These are phyloP conservation scores for Sebastes hopkinsi DNA, from an alignment of 2,797 vertebrate genomes.

Conservation along the genomic window DNA sequence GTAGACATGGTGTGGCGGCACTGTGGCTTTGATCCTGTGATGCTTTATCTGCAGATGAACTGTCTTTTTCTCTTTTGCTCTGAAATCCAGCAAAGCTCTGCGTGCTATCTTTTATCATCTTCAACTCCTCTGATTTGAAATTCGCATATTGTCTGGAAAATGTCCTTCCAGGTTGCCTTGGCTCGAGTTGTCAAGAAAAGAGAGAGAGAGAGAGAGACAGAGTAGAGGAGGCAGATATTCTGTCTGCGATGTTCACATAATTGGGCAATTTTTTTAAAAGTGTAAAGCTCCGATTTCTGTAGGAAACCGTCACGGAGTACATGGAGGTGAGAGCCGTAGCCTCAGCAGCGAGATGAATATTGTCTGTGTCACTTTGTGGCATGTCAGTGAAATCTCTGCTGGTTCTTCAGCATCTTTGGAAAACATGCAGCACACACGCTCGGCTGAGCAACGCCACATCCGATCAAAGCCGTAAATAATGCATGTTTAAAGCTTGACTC, in stretches of 20 bases:
- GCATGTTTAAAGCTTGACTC: conserved; percentile 62
- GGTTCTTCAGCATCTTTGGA: conserved; percentile 54
- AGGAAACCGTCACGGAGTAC: not conserved
- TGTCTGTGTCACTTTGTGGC: conserved; percentile 57
- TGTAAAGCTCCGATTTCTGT: conserved; percentile 17
- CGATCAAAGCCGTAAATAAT: conserved; percentile 67
- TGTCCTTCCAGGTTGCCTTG: conserved; percentile 21
- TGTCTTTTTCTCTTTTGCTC: conserved; percentile 41
- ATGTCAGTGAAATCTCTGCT: conserved; percentile 65
- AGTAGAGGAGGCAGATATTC: conserved; percentile 7
- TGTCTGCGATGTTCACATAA: conserved; percentile 8
- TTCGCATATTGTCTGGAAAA: conserved; percentile 45
- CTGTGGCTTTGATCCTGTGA: conserved; percentile 65
- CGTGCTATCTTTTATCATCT: conserved; percentile 45
- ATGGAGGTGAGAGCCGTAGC: conserved; percentile 9
- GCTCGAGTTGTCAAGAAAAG: conserved; percentile 18
- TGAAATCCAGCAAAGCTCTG: conserved; percentile 54
- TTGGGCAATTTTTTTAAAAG: conserved; percentile 27
- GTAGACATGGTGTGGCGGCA: conserved; percentile 43
- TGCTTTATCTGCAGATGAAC: conserved; percentile 57
- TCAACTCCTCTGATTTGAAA: conserved; percentile 56
- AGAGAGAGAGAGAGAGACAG: not conserved
- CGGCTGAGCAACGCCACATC: conserved; percentile 66
- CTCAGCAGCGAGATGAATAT: conserved; percentile 52
- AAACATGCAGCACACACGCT: conserved; percentile 39